phyloP scores from a whole-genome alignment of 2,113 vertebrate genomes.

The Petrocephalus zakoni region DNA sequence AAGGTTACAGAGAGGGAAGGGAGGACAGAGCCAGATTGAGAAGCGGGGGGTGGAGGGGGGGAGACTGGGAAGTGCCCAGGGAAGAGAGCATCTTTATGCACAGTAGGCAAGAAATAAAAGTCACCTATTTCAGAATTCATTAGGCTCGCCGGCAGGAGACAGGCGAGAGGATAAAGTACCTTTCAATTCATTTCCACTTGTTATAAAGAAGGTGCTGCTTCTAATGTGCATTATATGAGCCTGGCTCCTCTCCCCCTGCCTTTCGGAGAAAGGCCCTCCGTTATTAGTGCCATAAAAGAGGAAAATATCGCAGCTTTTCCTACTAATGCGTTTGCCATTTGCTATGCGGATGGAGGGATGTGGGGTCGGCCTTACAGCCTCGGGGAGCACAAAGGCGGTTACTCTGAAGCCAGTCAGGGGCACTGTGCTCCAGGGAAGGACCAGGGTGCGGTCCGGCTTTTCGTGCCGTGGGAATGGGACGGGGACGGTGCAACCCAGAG shows the following conservation, averaged over 20 bases:
- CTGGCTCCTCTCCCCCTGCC: constrained; percentile 50
- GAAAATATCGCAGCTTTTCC: constrained; percentile 59
- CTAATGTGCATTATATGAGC: constrained; percentile 66
- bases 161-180: constrained; percentile 54
- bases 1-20: constrained; percentile 8
- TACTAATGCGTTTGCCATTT: constrained; percentile 66
- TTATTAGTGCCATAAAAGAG: constrained; percentile 67
- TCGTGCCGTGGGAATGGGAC: not conserved
- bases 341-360: constrained; percentile 47
- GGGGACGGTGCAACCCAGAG: not conserved
- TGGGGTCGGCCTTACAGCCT: constrained; percentile 45
- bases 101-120: constrained; percentile 63
- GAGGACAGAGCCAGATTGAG: constrained; percentile 15
- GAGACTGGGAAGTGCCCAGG: not conserved
- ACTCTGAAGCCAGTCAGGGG: constrained; percentile 46
- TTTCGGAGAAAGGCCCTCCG: constrained; percentile 55
- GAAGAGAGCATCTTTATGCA: constrained; percentile 60
- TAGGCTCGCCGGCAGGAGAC: constrained; percentile 50
- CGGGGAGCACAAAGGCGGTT: constrained; percentile 37
- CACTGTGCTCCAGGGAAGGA: constrained; percentile 1
- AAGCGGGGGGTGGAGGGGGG: too few relatives aligned
- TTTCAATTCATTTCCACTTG: constrained; percentile 55
- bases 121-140: constrained; percentile 68
- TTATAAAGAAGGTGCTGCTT: constrained; percentile 58
- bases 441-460: not conserved